phyloP scores from a whole-genome alignment of 2,888 invertebrate genomes.

The Ennomos fuscantarius region DNA sequence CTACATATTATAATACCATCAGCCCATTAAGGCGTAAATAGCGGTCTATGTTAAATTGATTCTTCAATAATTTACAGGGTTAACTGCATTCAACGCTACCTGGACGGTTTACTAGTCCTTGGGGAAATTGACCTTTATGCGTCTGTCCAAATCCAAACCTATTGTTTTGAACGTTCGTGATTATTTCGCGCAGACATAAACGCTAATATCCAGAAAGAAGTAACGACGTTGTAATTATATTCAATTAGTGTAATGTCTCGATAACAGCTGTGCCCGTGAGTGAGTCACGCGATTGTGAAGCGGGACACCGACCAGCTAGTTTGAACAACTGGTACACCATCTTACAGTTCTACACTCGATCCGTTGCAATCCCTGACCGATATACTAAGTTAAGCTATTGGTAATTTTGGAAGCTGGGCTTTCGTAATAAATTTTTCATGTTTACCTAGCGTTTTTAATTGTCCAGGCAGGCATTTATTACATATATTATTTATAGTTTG shows the following conservation, averaged over 20 bases:
- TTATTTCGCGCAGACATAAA: background rate
- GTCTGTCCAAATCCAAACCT: background rate
- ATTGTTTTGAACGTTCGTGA: conserved; percentile 5
- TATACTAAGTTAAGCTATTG: background rate
- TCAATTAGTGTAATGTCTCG: conserved; percentile 16
- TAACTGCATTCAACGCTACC: no score
- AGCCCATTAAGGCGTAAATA: no score
- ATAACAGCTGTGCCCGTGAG: conserved; percentile 13
- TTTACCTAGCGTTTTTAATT: no score
- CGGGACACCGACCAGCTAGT: conserved; percentile 1
- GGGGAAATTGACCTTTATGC: no score
- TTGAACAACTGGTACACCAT: conserved; percentile 18
- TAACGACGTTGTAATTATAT: conserved; percentile 3
- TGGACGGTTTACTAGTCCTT: no score
- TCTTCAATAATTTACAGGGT: no score
- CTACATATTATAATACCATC: no score
- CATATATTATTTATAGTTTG: no score
- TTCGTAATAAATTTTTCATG: no score
- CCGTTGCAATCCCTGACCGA: background rate
- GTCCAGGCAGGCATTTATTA: no score
- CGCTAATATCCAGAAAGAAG: conserved; percentile 5
- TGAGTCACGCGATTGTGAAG: conserved; percentile 19
- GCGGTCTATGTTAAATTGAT: no score
- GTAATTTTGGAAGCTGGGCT: no score
- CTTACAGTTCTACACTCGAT: background rate